phyloP scores from a whole-genome alignment of 1,140 invertebrate species.

The Fopius arisanus region DNA sequence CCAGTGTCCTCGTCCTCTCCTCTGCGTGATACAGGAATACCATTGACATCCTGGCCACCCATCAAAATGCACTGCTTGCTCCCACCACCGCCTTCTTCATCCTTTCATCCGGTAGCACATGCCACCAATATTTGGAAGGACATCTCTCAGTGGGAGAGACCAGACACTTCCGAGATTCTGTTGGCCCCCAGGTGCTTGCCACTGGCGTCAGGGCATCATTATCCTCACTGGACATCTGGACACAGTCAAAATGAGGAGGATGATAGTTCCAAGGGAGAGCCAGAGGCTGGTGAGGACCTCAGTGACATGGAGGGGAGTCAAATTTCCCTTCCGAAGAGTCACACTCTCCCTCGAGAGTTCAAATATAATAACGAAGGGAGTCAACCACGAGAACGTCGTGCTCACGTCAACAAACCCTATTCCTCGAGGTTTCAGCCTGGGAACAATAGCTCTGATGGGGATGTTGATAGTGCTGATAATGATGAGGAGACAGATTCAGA shows the following conservation, averaged over 20 bases:
- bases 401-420: slow-evolving; percentile 63
- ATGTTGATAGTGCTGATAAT: slow-evolving; percentile 74
- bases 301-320: slow-evolving; percentile 64
- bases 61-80: slow-evolving; percentile 62
- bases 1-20: slow-evolving; percentile 44
- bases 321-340: slow-evolving; percentile 81
- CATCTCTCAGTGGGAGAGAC: slow-evolving; percentile 45
- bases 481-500: slow-evolving; percentile 66
- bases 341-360: slow-evolving; percentile 84
- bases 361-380: slow-evolving; percentile 72
- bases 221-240: slow-evolving; percentile 54
- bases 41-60: slow-evolving; percentile 57
- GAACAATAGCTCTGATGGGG: slow-evolving; percentile 87
- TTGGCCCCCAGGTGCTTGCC: slow-evolving; percentile 76
- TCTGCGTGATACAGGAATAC: slow-evolving; percentile 43
- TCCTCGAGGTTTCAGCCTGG: slow-evolving; percentile 74
- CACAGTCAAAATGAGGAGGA: slow-evolving; percentile 57
- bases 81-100: slow-evolving; percentile 51
- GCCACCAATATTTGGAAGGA: slow-evolving; percentile 51
- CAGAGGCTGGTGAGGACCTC: slow-evolving; percentile 50
- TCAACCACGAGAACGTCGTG: slow-evolving; percentile 63
- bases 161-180: slow-evolving; percentile 78
- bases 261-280: slow-evolving; percentile 49
- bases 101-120: slow-evolving; percentile 50
- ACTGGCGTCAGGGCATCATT: slow-evolving; percentile 42